phyloP scores from a whole-genome alignment of 2,888 invertebrate genomes.

The Melinaea menophilus region DNA sequence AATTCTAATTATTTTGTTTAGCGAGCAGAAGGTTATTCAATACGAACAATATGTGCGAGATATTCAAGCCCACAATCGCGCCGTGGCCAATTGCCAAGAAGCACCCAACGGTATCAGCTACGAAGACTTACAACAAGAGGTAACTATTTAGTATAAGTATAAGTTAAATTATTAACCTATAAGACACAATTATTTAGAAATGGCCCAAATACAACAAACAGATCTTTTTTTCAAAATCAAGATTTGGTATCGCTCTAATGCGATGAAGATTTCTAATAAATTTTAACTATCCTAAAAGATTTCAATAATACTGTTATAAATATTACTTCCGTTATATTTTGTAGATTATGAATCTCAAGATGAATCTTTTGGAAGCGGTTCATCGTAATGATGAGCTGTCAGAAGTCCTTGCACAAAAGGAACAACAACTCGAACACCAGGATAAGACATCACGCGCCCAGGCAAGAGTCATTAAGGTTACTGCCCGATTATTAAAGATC shows the following conservation, averaged over 20 bases:
- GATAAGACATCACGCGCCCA: constrained; percentile 79
- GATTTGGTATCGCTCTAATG: too few species aligned
- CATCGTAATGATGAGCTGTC: constrained; percentile 70
- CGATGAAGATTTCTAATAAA: too few species aligned
- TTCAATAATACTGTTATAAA: not conserved
- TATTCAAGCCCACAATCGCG: constrained; percentile 54
- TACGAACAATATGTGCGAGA: constrained; percentile 65
- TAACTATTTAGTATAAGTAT: constrained; percentile 27
- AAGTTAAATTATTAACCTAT: not conserved
- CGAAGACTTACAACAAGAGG: constrained; percentile 67
- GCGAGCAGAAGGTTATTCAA: constrained; percentile 69
- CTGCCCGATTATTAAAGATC: constrained; percentile 36
- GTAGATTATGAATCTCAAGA: constrained; percentile 66
- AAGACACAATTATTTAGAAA: not conserved
- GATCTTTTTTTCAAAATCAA: too few species aligned
- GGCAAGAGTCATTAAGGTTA: constrained; percentile 79
- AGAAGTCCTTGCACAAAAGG: constrained; percentile 71
- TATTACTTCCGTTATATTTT: not conserved
- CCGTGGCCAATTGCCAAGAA: constrained; percentile 49
- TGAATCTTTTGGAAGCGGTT: constrained; percentile 63
- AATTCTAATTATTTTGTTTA: constrained; percentile 33
- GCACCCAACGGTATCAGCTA: constrained; percentile 50
- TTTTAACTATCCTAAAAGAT: too few species aligned
- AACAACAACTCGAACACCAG: constrained; percentile 78
- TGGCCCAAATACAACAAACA: too few species aligned